Evolutionary conservation across 2,113 vertebrate species (phyloP).

Genomic region (Lontra canadensis): DNA sequence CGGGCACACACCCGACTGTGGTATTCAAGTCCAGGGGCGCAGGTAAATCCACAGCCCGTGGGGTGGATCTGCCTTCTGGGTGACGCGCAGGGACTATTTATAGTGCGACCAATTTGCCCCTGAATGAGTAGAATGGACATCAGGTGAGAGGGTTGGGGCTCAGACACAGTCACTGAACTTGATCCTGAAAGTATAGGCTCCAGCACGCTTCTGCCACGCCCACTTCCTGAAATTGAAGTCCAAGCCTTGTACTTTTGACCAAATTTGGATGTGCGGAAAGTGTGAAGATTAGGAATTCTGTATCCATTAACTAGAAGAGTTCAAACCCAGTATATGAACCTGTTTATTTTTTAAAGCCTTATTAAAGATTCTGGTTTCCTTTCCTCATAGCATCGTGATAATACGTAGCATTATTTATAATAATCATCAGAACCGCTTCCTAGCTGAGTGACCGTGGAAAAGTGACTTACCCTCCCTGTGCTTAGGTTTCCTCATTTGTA

Average conservation of each 20-base stretch:
- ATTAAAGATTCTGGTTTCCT: neutral
- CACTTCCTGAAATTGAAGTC: constrained; percentile 17
- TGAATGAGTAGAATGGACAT: neutral
- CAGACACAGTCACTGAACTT: neutral
- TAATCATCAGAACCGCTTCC: neutral
- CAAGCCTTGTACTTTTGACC: neutral
- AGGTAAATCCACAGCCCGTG: neutral
- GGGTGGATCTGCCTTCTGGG: neutral
- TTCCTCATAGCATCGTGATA: neutral
- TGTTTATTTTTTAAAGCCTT: neutral
- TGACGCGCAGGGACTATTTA: neutral
- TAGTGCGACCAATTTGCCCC: neutral
- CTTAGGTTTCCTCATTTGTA: neutral
- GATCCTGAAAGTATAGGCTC: neutral
- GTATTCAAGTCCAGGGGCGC: neutral
- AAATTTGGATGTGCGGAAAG: neutral
- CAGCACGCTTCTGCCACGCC: neutral
- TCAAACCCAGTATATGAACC: neutral
- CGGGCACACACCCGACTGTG: too few relatives aligned
- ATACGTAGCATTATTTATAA: neutral
- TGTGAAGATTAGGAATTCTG: neutral
- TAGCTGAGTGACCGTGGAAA: neutral
- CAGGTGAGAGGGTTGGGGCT: neutral
- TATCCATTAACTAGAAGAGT: neutral
- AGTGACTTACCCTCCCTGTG: neutral